Evolutionary conservation across 2,888 invertebrate genomes (phyloP).

Genomic region (Formica aserva): DNA sequence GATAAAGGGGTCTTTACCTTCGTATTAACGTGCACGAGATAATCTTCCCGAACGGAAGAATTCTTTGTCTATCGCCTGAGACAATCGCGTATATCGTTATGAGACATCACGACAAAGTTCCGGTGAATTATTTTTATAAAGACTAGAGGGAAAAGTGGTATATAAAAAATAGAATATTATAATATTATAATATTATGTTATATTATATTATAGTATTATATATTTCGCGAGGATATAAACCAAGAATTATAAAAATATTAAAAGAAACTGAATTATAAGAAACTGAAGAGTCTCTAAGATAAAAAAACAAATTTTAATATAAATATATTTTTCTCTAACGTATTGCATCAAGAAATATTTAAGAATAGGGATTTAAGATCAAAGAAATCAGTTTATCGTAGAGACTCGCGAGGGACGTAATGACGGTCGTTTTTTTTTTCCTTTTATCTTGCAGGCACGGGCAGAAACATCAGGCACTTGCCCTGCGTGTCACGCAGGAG

Average conservation of each 20-base stretch:
- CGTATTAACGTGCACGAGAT: conserved; percentile 22
- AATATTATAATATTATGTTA: not conserved
- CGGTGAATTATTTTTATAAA: conserved; percentile 3
- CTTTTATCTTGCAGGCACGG: conserved; percentile 89
- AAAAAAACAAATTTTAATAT: not conserved
- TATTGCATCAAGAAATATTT: not conserved
- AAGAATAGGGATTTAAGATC: not conserved
- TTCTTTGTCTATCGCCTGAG: conserved; percentile 19
- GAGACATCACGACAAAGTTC: conserved; percentile 17
- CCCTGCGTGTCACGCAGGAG: conserved; percentile 94
- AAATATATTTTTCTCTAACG: not conserved
- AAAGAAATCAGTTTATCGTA: not conserved
- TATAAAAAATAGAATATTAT: not conserved
- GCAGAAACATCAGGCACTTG: conserved; percentile 95
- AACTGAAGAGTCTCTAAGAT: not conserved
- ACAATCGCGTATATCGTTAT: conserved; percentile 22
- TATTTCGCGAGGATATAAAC: not conserved
- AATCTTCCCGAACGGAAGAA: conserved; percentile 32
- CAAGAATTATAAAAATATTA: not conserved
- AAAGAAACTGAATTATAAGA: too few species aligned
- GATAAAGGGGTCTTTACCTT: conserved; percentile 24
- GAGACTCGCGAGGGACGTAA: conserved; percentile 21
- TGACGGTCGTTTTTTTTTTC: not conserved
- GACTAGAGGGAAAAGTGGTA: not conserved
- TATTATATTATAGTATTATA: not conserved